phyloP scores from a whole-genome alignment of 2,797 vertebrate species.

The Sorex maritimensis region DNA sequence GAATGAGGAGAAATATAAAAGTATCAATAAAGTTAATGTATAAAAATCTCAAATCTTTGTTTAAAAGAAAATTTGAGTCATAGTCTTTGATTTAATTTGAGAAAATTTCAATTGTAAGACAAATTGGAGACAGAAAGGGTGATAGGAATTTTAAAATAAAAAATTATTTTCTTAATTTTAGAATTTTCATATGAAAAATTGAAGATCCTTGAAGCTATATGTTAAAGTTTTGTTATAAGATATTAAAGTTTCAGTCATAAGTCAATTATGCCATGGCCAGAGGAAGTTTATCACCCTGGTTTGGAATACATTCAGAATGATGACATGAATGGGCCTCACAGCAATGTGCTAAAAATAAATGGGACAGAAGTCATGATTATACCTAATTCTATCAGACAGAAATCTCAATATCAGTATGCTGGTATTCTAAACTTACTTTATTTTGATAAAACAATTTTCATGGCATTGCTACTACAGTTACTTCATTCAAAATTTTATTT shows the following conservation, averaged over 20 bases:
- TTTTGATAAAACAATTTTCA: background rate
- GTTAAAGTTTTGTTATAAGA: background rate
- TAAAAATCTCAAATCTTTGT: background rate
- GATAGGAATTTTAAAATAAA: background rate
- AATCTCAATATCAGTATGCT: background rate
- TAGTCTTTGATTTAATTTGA: background rate
- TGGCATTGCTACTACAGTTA: background rate
- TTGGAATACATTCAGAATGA: too few relatives aligned
- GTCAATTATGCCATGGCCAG: too few relatives aligned
- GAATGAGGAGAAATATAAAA: background rate
- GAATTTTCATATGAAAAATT: background rate
- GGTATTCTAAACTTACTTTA: background rate
- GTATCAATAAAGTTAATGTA: background rate
- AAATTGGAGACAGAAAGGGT: background rate
- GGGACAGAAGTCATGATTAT: background rate
- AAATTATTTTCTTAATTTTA: background rate
- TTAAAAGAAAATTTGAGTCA: background rate
- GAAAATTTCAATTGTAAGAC: background rate
- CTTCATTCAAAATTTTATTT: background rate
- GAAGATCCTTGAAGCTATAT: background rate
- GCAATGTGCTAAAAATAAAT: background rate
- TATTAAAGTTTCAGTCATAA: too few relatives aligned
- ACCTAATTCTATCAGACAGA: background rate
- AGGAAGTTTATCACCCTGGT: too few relatives aligned
- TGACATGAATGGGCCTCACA: too few relatives aligned